phyloP scores from a whole-genome alignment of 2,113 vertebrate species.

The Capreolus pygargus region DNA sequence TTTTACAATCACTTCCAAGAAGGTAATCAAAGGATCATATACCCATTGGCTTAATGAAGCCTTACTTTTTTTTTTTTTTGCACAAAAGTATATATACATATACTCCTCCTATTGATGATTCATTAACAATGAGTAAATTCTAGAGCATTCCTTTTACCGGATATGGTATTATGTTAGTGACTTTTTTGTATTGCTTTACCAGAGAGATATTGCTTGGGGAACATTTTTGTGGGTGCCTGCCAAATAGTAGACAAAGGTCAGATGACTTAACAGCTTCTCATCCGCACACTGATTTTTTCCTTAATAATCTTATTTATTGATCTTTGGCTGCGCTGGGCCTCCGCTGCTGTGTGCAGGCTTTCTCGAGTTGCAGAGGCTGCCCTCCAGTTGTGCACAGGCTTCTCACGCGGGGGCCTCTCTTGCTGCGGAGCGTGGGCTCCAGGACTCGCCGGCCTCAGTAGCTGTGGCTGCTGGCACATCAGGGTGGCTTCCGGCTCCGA shows the following conservation, averaged over 20 bases:
- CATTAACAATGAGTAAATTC: slow-evolving; percentile 73
- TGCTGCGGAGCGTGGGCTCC: rapidly evolving
- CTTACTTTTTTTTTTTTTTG: slow-evolving; percentile 11
- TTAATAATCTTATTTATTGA: not conserved
- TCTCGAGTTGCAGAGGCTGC: not conserved
- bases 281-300: not conserved
- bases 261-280: slow-evolving; percentile 31
- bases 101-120: slow-evolving; percentile 67
- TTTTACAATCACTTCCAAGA: slow-evolving; percentile 63
- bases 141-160: not conserved
- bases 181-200: slow-evolving; percentile 39
- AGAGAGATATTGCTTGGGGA: slow-evolving; percentile 66
- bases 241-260: slow-evolving; percentile 35
- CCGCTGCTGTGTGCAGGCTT: not conserved
- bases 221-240: not conserved
- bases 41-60: slow-evolving; percentile 58
- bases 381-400: not conserved
- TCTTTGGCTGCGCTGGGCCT: not conserved
- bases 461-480: not conserved
- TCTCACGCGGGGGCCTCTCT: not conserved
- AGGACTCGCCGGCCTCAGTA: not conserved
- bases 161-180: slow-evolving; percentile 43
- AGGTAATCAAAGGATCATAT: slow-evolving; percentile 66
- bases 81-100: slow-evolving; percentile 51
- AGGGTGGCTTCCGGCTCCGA: rapidly evolving